Base-by-base conservation (phyloP, 2,888 invertebrate genomes). In the Augochlorella aurata region DNA sequence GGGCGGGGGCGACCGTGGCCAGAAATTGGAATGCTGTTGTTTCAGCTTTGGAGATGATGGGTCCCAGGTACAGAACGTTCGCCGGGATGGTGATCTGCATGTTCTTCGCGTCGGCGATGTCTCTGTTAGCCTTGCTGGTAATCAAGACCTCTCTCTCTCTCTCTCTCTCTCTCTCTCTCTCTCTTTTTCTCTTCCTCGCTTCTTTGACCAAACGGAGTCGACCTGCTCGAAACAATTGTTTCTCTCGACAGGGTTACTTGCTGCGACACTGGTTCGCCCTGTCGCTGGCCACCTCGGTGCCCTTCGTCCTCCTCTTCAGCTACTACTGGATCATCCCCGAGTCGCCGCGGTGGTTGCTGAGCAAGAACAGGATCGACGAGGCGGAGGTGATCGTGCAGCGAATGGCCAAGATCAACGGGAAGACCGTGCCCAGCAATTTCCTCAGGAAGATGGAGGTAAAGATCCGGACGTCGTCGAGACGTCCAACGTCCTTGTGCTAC, bases 321-420 rank as follows among this genome's bases (percentile, higher is more conserved):
- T 95, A 95, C 86, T 95, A 95, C 90, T 96, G 96, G 95, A 94
- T 96, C 61, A 95, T 96, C 84, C 96, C 96, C 12, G 96, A 96
- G 91, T 96, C 96, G 68, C 96, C 96, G 2, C 94, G 96, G 83
- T 96, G 96, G 96, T 93, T 96, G 29, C 95, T 96, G 9, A 95
- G 96, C 44, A 95, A 95, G 88, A 96, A 96, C 44, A 94, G 95
- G 66, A 95, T 96, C 85, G 95, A 95, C 74, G 96, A 96, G 86
- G 96, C 96, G 0, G 95, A 96, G 88, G 95, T 94, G 71, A 95
- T 96, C 9, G 94, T 96, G 5, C 95, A 95, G 81, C 94, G 95
- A 83, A 95, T 96, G 89, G 96, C 96, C 0, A 95, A 93, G 86
- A 94, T 94, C 86, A 96, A 96, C 87, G 95, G 95, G 16, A 95